These are phyloP conservation scores for Caenorhabditis latens DNA, from an alignment of 1,140 invertebrate genomes.

Conservation along the genomic window DNA sequence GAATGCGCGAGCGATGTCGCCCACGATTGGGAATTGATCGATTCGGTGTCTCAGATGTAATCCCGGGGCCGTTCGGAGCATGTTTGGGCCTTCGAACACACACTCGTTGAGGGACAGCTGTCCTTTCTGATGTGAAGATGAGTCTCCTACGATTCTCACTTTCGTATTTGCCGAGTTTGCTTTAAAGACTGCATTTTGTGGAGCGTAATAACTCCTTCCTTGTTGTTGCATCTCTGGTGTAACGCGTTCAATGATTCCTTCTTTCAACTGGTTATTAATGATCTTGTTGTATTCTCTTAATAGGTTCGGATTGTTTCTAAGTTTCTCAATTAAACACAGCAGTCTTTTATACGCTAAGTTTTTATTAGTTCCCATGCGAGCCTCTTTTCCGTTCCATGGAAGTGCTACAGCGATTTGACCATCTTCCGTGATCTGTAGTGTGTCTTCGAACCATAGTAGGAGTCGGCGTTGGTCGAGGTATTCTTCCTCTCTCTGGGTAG, in stretches of 20 bases:
- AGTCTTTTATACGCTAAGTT: too few species aligned
- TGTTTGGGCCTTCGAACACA: constrained; percentile 63
- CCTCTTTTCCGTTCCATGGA: too few species aligned
- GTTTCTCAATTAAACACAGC: constrained; percentile 76
- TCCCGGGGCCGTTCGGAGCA: constrained; percentile 45
- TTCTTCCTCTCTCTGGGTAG: too few species aligned
- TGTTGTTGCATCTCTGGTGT: too few species aligned
- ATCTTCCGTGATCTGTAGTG: too few species aligned
- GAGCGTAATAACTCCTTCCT: constrained; percentile 67
- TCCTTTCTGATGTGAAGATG: constrained; percentile 71
- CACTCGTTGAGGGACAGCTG: constrained; percentile 76
- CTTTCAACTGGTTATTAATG: too few species aligned
- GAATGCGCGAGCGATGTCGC: constrained; percentile 67
- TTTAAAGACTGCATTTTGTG: constrained; percentile 74
- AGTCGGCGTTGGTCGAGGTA: too few species aligned
- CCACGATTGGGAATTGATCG: constrained; percentile 52
- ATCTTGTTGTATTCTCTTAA: too few species aligned
- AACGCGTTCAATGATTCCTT: too few species aligned
- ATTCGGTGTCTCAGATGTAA: constrained; percentile 63
- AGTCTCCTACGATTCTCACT: constrained; percentile 78
- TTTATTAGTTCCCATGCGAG: too few species aligned
- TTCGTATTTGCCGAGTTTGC: constrained; percentile 72
- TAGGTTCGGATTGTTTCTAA: too few species aligned
- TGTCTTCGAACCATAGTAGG: too few species aligned
- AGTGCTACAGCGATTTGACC: background rate